Evolutionary conservation across 2,888 invertebrate genomes (phyloP).

Genomic region (Thymelicus sylvestris): DNA sequence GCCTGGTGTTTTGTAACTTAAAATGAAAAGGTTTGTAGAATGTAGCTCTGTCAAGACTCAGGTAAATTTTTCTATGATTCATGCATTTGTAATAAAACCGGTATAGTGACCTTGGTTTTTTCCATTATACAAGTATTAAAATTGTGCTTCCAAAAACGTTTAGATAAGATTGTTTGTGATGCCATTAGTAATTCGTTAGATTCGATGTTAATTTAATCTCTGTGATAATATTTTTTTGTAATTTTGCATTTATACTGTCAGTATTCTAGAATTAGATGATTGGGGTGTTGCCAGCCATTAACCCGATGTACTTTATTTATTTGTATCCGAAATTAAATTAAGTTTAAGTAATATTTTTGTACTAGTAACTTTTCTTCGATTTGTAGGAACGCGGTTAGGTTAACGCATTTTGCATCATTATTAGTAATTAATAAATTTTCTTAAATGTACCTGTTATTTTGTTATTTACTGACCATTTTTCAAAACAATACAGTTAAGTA

Average conservation of each 20-base stretch:
- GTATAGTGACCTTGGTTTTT: constrained; percentile 59
- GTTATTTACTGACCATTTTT: constrained; percentile 61
- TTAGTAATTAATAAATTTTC: constrained; percentile 28
- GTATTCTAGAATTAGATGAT: constrained; percentile 62
- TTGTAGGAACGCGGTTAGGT: constrained; percentile 15
- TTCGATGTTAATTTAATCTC: constrained; percentile 55
- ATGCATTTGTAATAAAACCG: constrained; percentile 51
- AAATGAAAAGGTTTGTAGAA: background rate
- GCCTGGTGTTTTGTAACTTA: background rate
- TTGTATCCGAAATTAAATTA: background rate
- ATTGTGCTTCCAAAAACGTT: constrained; percentile 55
- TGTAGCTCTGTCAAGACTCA: constrained; percentile 40
- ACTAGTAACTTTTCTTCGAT: constrained; percentile 13
- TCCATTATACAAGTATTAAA: constrained; percentile 19
- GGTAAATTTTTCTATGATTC: constrained; percentile 41
- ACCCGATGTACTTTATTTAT: constrained; percentile 19
- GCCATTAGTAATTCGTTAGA: constrained; percentile 37
- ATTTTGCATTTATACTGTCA: constrained; percentile 53
- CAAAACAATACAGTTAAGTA: constrained; percentile 49
- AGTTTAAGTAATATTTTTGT: constrained; percentile 3
- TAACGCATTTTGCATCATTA: constrained; percentile 13
- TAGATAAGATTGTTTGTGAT: constrained; percentile 21
- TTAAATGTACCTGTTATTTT: constrained; percentile 54
- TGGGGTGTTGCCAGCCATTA: constrained; percentile 61
- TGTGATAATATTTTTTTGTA: constrained; percentile 65